Conservation (phyloP, 2,797 vertebrate genomes). For the Diplodus puntazzo region DNA sequence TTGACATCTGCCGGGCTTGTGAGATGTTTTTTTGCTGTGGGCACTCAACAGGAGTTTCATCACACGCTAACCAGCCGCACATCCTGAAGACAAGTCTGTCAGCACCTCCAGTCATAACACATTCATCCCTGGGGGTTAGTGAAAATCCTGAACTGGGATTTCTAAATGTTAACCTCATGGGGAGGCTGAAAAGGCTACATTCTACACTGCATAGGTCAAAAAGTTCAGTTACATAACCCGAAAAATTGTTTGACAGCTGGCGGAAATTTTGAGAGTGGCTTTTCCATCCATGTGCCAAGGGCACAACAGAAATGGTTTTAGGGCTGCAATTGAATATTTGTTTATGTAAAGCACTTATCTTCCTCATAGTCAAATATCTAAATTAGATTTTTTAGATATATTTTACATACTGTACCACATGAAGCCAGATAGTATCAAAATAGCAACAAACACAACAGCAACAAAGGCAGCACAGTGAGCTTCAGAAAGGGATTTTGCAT, state of each 20-base stretch:
- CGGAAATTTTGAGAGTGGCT: background rate
- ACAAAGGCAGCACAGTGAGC: background rate
- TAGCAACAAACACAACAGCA: background rate
- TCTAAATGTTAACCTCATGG: slow-evolving; percentile 46
- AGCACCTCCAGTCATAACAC: slow-evolving; percentile 12
- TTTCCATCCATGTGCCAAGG: slow-evolving; percentile 7
- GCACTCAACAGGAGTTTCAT: slow-evolving; percentile 15
- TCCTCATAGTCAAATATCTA: slow-evolving; percentile 35
- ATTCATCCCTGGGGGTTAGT: slow-evolving; percentile 49
- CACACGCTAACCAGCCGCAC: slow-evolving; percentile 24
- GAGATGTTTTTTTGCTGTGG: slow-evolving; percentile 11
- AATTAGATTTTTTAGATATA: background rate
- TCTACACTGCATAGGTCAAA: slow-evolving; percentile 35
- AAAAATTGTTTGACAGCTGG: slow-evolving; percentile 35
- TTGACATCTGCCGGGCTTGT: slow-evolving; percentile 6
- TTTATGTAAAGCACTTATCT: slow-evolving; percentile 48
- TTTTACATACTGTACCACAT: background rate
- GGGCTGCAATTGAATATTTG: slow-evolving; percentile 12
- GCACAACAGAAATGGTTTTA: slow-evolving; percentile 1
- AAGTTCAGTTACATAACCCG: slow-evolving; percentile 55
- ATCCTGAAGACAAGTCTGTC: slow-evolving; percentile 31
- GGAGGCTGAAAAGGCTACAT: slow-evolving; percentile 36
- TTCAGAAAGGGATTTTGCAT: background rate
- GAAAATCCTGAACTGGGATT: slow-evolving; percentile 47
- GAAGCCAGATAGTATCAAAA: background rate